These are phyloP conservation scores for Pseudochromis fuscus DNA, from an alignment of 2,797 vertebrate species.

Conservation along the genomic window DNA sequence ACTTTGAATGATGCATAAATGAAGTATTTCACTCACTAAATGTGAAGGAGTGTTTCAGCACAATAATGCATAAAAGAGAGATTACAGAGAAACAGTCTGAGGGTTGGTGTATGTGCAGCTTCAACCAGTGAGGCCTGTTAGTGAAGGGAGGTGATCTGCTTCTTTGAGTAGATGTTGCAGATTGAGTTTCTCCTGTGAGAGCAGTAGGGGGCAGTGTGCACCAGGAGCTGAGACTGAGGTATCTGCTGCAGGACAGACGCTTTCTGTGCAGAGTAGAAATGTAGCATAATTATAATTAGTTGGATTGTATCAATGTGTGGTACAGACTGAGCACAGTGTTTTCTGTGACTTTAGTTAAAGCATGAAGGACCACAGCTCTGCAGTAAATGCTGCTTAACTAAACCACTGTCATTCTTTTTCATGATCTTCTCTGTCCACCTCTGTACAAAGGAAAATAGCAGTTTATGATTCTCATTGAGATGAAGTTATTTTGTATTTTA, in stretches of 20 bases:
- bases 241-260: not conserved
- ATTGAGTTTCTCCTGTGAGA: rapidly evolving
- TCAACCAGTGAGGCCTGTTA: not conserved
- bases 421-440: not conserved
- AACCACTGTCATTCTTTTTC: not conserved
- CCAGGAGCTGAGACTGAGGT: not conserved
- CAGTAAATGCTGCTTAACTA: not conserved
- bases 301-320: not conserved
- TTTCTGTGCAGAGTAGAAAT: not conserved
- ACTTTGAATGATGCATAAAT: not conserved
- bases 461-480: not conserved
- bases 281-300: not conserved
- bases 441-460: not conserved
- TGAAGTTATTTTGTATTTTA: not conserved
- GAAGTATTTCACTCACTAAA: not conserved
- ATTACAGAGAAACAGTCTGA: no score
- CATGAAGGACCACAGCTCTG: slow-evolving; percentile 5
- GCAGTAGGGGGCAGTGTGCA: slow-evolving; percentile 63
- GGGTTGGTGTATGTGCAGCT: no score
- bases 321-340: not conserved
- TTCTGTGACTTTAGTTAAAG: not conserved
- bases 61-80: not conserved
- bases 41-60: not conserved
- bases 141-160: not conserved
- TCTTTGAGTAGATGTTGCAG: not conserved